Evolutionary conservation across 2,888 invertebrate genomes (phyloP).

Genomic region (Mechanitis mazaeus): DNA sequence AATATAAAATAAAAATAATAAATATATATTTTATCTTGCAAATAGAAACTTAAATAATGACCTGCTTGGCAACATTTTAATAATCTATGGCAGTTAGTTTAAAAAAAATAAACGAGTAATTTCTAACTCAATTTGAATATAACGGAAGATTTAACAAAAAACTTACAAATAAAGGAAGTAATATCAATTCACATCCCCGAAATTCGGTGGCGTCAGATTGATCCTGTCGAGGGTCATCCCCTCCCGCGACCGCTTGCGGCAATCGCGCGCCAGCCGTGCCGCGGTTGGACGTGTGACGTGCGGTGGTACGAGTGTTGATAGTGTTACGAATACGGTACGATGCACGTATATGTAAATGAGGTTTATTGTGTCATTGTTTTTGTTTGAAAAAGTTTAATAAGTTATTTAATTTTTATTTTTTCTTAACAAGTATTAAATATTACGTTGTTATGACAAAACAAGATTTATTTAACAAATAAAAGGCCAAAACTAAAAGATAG

Average conservation of each 20-base stretch:
- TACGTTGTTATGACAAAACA: background rate
- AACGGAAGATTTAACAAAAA: too few species aligned
- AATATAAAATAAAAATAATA: too few species aligned
- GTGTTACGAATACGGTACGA: constrained; percentile 44
- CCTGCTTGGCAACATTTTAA: too few species aligned
- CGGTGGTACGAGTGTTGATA: constrained; percentile 28
- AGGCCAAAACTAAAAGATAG: constrained; percentile 8
- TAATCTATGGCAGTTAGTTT: too few species aligned
- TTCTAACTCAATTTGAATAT: too few species aligned
- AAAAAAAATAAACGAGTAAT: too few species aligned
- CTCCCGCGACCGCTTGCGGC: constrained; percentile 50
- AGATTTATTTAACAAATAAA: constrained; percentile 9
- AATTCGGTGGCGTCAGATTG: constrained; percentile 51
- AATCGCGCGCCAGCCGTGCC: constrained; percentile 71
- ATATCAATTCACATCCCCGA: constrained; percentile 21
- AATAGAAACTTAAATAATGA: too few species aligned
- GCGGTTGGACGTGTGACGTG: constrained; percentile 61
- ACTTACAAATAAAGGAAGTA: constrained; percentile 17
- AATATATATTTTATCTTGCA: too few species aligned
- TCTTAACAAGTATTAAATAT: background rate
- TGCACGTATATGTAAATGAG: constrained; percentile 16
- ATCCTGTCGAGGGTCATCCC: constrained; percentile 64
- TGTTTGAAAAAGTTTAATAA: constrained; percentile 3
- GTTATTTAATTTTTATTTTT: background rate
- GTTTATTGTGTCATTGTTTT: constrained; percentile 12